Conservation (phyloP, 2,113 vertebrate species). For the Nothocercus julius region DNA sequence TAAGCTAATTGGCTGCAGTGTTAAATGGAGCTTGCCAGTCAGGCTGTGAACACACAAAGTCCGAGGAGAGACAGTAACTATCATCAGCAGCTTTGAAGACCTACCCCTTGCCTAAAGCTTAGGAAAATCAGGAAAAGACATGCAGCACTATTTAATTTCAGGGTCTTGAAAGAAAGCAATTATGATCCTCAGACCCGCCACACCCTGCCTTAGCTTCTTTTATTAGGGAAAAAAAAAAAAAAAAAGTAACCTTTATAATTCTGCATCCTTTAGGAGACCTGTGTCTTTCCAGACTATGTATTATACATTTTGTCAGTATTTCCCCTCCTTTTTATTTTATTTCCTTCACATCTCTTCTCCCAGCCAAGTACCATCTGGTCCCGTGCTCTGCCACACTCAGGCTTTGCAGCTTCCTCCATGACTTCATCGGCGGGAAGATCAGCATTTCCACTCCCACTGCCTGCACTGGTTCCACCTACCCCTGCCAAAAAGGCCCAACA, state of each 20-base stretch:
- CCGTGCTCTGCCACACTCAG: not conserved
- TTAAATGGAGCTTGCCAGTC: rapidly evolving
- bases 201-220: not conserved
- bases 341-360: not conserved
- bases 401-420: rapidly evolving
- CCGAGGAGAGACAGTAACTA: not conserved
- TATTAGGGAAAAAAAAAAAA: not conserved
- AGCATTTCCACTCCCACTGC: not conserved
- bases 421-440: rapidly evolving
- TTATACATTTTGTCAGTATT: not conserved
- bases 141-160: not conserved
- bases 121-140: not conserved
- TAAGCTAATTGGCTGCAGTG: not conserved
- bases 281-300: rapidly evolving
- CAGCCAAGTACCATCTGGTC: not conserved
- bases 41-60: not conserved
- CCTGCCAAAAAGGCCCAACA: not conserved
- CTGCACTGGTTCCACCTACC: rapidly evolving
- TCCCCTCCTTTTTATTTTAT: not conserved
- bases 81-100: rapidly evolving
- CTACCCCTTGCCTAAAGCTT: not conserved
- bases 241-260: not conserved
- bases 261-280: not conserved
- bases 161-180: not conserved
- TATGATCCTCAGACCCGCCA: too few species aligned